These are phyloP conservation scores for Sphecodes monilicornis DNA, from an alignment of 2,888 invertebrate species.

Conservation along the genomic window DNA sequence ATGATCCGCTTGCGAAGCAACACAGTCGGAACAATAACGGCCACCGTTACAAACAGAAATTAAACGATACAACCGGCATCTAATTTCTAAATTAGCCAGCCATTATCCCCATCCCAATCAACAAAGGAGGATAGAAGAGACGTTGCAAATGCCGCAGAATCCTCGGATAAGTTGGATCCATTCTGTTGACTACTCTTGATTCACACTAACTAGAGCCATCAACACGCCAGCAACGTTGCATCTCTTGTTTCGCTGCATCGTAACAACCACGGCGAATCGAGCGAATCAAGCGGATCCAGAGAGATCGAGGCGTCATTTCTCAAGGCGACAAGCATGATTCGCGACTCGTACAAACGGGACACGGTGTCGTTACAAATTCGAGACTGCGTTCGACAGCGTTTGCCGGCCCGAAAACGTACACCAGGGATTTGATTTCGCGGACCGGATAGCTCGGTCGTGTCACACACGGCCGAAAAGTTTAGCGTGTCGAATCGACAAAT, in stretches of 20 bases:
- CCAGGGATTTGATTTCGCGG: constrained; percentile 1
- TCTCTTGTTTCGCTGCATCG: not conserved
- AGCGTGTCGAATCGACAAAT: constrained; percentile 14
- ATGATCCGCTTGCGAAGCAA: not conserved
- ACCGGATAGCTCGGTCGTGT: not conserved
- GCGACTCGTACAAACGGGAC: not conserved
- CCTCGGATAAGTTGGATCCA: not conserved
- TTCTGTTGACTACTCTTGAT: too few relatives aligned
- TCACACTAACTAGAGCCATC: not conserved
- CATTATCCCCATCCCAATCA: not conserved
- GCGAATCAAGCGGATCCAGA: not conserved
- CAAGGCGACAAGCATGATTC: constrained; percentile 3
- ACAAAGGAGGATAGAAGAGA: not conserved
- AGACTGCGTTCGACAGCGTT: not conserved
- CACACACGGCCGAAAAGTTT: not conserved
- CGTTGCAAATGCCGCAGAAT: not conserved
- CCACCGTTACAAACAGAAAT: not conserved
- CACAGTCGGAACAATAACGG: not conserved
- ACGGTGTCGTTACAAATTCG: constrained; percentile 1
- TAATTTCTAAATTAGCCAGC: not conserved
- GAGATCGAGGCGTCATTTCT: not conserved
- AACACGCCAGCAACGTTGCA: not conserved
- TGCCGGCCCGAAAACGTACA: not conserved
- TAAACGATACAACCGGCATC: not conserved
- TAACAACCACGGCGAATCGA: not conserved